These are phyloP conservation scores for Tachuris rubrigastra DNA, from an alignment of 2,113 vertebrate genomes.

Conservation along the genomic window DNA sequence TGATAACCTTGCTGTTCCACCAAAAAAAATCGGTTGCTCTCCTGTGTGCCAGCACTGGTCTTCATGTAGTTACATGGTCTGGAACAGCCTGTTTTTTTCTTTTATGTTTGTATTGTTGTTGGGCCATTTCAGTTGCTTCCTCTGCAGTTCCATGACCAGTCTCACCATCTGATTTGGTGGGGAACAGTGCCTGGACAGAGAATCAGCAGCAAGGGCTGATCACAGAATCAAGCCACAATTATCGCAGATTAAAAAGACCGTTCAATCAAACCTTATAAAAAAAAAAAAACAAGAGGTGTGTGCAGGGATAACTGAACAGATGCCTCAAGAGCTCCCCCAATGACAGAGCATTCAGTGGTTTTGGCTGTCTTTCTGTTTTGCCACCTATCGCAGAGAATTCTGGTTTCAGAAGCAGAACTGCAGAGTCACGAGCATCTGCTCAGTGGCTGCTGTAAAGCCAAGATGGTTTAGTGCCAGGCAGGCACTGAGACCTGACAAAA, in stretches of 20 bases:
- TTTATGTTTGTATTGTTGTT: not conserved
- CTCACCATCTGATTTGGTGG: not conserved
- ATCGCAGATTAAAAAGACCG: not conserved
- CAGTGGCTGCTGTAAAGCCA: not conserved
- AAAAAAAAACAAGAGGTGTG: not conserved
- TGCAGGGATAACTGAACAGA: not conserved
- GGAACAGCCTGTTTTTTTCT: fast-evolving
- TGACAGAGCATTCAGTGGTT: not conserved
- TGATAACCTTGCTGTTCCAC: not conserved
- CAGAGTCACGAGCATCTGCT: not conserved
- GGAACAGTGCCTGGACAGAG: not conserved
- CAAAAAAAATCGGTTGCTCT: not conserved
- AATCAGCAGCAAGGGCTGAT: not conserved
- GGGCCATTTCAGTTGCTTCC: not conserved
- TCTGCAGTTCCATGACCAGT: not conserved
- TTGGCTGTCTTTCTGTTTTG: not conserved
- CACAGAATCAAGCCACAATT: not conserved
- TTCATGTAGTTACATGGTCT: not conserved
- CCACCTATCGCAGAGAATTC: not conserved
- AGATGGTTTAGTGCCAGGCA: not conserved
- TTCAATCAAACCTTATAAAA: not conserved
- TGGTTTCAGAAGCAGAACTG: not conserved
- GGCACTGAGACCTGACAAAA: not conserved
- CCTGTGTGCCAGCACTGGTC: not conserved
- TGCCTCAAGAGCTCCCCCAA: not conserved